Conservation (phyloP, 2,113 vertebrate genomes). For the Pelusios castaneus region DNA sequence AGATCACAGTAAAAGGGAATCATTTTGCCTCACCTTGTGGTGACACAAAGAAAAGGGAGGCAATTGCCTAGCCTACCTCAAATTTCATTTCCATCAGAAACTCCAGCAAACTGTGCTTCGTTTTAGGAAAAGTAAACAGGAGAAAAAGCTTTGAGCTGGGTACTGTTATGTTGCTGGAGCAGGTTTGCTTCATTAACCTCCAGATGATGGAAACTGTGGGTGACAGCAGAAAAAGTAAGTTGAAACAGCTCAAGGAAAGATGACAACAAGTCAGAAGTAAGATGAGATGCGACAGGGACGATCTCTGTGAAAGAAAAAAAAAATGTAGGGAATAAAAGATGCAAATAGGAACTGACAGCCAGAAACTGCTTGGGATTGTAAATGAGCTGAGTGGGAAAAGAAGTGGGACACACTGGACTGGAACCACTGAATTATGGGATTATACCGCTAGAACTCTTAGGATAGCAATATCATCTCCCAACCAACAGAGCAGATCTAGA, state of each 20-base stretch:
- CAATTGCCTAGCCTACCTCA: not conserved
- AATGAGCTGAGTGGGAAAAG: constrained; percentile 69
- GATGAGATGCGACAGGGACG: constrained; percentile 59
- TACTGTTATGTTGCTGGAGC: not conserved
- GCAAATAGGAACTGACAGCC: constrained; percentile 74
- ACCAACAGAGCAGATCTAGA: not conserved
- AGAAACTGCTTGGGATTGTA: constrained; percentile 64
- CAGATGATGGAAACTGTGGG: constrained; percentile 34
- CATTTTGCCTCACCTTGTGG: not conserved
- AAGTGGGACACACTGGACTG: constrained; percentile 46
- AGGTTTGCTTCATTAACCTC: constrained; percentile 60
- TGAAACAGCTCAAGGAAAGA: constrained; percentile 62
- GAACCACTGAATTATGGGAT: constrained; percentile 70
- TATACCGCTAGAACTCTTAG: constrained; percentile 53
- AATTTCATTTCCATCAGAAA: not conserved
- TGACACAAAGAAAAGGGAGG: not conserved
- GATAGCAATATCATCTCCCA: not conserved
- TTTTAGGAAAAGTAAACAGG: not conserved
- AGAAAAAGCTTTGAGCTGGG: not conserved
- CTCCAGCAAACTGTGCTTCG: not conserved
- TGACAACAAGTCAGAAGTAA: constrained; percentile 53
- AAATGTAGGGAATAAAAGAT: constrained; percentile 22
- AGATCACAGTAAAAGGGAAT: not conserved
- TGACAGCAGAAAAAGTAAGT: constrained; percentile 13
- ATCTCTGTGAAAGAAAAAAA: constrained; percentile 43